phyloP scores from a whole-genome alignment of 2,797 vertebrate species.

The Nothura maculosa region DNA sequence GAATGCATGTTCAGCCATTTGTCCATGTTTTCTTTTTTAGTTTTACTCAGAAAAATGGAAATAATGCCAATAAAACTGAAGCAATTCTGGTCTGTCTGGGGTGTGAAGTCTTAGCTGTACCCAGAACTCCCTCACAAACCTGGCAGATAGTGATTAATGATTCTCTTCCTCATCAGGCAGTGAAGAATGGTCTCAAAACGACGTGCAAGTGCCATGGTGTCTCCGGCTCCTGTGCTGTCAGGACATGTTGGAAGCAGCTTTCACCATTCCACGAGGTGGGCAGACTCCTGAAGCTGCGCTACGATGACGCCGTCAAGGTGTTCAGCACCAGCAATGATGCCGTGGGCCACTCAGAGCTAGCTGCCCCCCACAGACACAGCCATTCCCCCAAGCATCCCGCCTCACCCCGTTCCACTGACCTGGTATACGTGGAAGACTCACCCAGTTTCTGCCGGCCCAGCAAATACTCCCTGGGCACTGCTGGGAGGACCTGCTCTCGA shows the following conservation, averaged over 20 bases:
- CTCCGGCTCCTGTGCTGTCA: conserved; percentile 94
- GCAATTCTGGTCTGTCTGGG: not conserved
- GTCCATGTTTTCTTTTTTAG: not conserved
- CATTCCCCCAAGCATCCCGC: conserved; percentile 41
- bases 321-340: conserved; percentile 94
- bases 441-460: conserved; percentile 96
- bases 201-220: conserved; percentile 99
- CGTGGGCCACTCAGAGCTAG: conserved; percentile 91
- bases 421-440: conserved; percentile 96
- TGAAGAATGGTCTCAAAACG: conserved; percentile 96
- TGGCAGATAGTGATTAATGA: not conserved
- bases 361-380: conserved; percentile 80
- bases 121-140: not conserved
- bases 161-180: conserved; percentile 82
- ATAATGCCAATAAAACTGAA: not conserved
- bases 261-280: conserved; percentile 95
- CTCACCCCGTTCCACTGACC: conserved; percentile 85
- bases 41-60: not conserved
- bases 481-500: conserved; percentile 90
- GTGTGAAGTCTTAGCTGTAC: not conserved
- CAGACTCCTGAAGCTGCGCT: conserved; percentile 91
- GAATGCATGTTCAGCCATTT: not conserved
- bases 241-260: conserved; percentile 99
- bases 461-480: conserved; percentile 92
- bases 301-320: conserved; percentile 90